Percentiles rank a stretch among this genome's conserved stretches.
phyloP scores from a whole-genome alignment of 2,797 vertebrate genomes.

The Sebastes minor region DNA sequence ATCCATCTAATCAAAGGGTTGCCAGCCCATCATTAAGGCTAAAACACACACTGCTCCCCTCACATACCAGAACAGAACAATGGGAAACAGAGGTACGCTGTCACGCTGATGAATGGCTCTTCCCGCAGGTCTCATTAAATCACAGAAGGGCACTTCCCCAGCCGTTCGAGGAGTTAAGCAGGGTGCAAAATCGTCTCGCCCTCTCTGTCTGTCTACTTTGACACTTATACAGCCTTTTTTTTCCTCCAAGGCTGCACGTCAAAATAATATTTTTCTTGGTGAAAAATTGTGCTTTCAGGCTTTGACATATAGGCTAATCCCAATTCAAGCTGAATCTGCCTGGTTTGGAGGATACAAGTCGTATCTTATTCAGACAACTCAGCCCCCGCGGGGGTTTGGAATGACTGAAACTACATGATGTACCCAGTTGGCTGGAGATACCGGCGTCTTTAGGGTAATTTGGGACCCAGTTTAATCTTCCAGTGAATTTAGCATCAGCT shows the following conservation, averaged over 20 bases:
- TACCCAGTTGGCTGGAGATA: slow-evolving; percentile 39
- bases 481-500: slow-evolving; percentile 46
- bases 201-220: slow-evolving; percentile 48
- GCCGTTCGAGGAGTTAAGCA: slow-evolving; percentile 55
- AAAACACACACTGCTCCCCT: slow-evolving; percentile 66
- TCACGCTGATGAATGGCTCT: slow-evolving; percentile 77
- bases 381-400: slow-evolving; percentile 30
- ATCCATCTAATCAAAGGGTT: slow-evolving; percentile 75
- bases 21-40: slow-evolving; percentile 72
- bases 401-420: slow-evolving; percentile 39
- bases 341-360: slow-evolving; percentile 38
- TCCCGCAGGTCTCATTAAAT: slow-evolving; percentile 80
- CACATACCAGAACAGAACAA: slow-evolving; percentile 75
- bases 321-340: slow-evolving; percentile 53
- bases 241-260: slow-evolving; percentile 38
- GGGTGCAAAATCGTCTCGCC: slow-evolving; percentile 47
- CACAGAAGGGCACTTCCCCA: slow-evolving; percentile 74
- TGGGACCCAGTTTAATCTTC: slow-evolving; percentile 47
- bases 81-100: slow-evolving; percentile 72
- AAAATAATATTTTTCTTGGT: slow-evolving; percentile 49
- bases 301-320: slow-evolving; percentile 57
- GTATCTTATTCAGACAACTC: slow-evolving; percentile 54
- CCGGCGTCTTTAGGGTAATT: slow-evolving; percentile 58
- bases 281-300: slow-evolving; percentile 36
- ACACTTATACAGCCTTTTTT: slow-evolving; percentile 39